Percentiles rank a stretch among this genome's conserved stretches.
These are phyloP conservation scores for Synanthedon vespiformis DNA, from an alignment of 2,888 invertebrate genomes.

Conservation along the genomic window DNA sequence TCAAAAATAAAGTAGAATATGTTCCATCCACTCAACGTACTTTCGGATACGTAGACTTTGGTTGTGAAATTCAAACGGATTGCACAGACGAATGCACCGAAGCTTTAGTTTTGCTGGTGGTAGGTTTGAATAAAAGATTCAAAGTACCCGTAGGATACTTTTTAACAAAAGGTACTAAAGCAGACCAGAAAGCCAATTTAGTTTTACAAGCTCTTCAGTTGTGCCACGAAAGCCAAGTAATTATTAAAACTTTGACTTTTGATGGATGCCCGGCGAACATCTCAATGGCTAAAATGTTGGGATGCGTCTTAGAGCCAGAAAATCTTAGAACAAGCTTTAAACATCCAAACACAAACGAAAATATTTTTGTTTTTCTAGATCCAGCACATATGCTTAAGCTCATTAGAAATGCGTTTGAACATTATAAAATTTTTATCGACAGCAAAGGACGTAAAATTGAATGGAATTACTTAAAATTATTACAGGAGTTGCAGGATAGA, in stretches of 20 bases:
- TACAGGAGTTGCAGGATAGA: conserved; percentile 2
- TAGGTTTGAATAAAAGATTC: not conserved
- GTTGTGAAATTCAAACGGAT: not conserved
- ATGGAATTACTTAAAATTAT: conserved; percentile 2
- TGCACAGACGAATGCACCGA: not conserved
- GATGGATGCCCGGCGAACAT: not conserved
- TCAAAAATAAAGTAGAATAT: not conserved
- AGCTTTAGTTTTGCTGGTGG: not conserved
- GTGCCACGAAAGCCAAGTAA: not conserved
- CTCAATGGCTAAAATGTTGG: not conserved
- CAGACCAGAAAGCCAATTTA: not conserved
- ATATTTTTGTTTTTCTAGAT: not conserved
- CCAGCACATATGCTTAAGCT: not conserved
- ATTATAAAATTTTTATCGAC: conserved; percentile 5
- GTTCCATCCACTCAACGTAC: not conserved
- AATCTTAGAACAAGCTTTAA: not conserved
- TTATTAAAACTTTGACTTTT: not conserved
- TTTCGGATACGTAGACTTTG: not conserved
- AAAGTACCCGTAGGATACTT: not conserved
- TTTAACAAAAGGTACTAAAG: not conserved
- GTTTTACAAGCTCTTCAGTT: not conserved
- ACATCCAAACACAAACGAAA: not conserved
- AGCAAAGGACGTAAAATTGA: conserved; percentile 1
- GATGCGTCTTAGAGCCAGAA: not conserved
- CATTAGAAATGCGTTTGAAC: conserved; percentile 4